Evolutionary conservation across 2,113 vertebrate species (phyloP).

Genomic region (Aldabrachelys gigantea): DNA sequence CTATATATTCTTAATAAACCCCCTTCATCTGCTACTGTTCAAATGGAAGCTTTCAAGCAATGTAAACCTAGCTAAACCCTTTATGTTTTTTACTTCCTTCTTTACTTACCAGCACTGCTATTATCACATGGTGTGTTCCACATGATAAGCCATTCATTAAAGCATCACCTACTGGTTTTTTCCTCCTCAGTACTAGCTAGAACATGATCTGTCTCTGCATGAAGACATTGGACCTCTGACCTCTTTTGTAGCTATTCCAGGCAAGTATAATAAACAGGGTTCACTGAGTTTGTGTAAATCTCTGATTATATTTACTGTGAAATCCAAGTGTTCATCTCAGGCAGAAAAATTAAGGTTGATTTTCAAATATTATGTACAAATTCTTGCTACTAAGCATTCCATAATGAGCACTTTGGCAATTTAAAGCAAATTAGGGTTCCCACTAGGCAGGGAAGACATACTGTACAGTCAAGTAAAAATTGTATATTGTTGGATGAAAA

Average conservation of each 20-base stretch:
- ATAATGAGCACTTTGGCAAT: constrained; percentile 85
- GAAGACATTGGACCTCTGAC: constrained; percentile 85
- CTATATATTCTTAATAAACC: constrained; percentile 66
- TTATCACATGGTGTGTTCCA: constrained; percentile 88
- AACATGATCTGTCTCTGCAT: constrained; percentile 88
- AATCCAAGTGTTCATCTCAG: constrained; percentile 84
- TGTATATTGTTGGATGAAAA: constrained; percentile 69
- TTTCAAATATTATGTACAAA: constrained; percentile 86
- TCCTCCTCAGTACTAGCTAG: constrained; percentile 85
- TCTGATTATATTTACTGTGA: constrained; percentile 86
- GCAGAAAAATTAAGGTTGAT: constrained; percentile 83
- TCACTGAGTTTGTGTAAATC: constrained; percentile 84
- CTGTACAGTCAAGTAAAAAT: constrained; percentile 72
- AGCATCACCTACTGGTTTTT: constrained; percentile 88
- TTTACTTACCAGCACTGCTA: constrained; percentile 81
- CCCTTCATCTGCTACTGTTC: constrained; percentile 67
- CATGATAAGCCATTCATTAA: constrained; percentile 91
- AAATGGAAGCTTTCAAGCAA: constrained; percentile 74
- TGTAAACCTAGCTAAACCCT: constrained; percentile 73
- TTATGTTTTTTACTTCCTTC: constrained; percentile 72
- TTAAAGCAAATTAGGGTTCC: constrained; percentile 83
- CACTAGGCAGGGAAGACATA: constrained; percentile 76
- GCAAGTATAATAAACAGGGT: constrained; percentile 86
- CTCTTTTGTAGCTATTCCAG: constrained; percentile 84
- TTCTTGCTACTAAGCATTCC: constrained; percentile 81